Conservation (phyloP, 2,113 vertebrate genomes). For the Hepsetus odoe region DNA sequence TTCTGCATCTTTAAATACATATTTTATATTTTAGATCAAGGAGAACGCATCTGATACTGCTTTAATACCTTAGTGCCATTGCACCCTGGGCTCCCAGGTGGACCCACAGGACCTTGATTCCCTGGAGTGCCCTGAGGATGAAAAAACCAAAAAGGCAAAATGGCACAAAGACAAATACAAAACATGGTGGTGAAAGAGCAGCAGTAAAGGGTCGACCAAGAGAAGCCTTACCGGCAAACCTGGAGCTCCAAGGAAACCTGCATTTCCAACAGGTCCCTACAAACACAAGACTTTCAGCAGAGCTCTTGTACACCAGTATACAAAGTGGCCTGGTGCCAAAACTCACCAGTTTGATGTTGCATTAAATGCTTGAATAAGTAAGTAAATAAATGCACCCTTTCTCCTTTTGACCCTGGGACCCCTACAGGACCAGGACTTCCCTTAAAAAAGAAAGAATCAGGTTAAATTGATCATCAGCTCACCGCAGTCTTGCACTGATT, state of each 20-base stretch:
- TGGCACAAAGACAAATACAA: neutral
- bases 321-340: too few relatives aligned
- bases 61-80: constrained; percentile 83
- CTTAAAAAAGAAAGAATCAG: constrained; percentile 57
- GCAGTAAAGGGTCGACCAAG: neutral
- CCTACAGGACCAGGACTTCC: constrained; percentile 81
- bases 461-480: neutral
- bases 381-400: too few relatives aligned
- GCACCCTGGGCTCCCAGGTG: constrained; percentile 82
- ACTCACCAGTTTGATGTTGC: neutral
- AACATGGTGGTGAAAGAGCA: too few relatives aligned
- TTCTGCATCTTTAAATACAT: too few relatives aligned
- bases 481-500: too few relatives aligned
- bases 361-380: too few relatives aligned
- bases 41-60: neutral
- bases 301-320: too few relatives aligned
- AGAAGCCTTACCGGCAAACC: constrained; percentile 78
- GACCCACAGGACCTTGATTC: constrained; percentile 82
- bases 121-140: constrained; percentile 80
- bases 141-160: constrained; percentile 16
- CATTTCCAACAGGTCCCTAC: constrained; percentile 78
- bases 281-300: neutral
- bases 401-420: constrained; percentile 81
- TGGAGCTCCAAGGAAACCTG: constrained; percentile 83
- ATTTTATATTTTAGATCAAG: neutral